A percentile compares a stretch with the other conserved stretches of the same genome.
These are phyloP conservation scores for Peromyscus eremicus DNA, from an alignment of 2,797 vertebrate species.

Conservation along the genomic window DNA sequence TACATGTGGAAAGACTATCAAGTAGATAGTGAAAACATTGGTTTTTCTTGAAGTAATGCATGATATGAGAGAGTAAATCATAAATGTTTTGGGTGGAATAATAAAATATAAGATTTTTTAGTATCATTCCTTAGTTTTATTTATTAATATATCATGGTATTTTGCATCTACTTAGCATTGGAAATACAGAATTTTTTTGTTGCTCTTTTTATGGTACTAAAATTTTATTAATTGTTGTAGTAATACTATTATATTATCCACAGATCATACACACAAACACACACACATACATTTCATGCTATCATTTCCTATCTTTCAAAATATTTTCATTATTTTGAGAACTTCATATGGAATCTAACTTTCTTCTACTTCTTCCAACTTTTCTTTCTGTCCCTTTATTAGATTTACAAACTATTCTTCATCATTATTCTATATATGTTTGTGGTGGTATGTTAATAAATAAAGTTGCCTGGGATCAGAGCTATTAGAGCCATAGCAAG, in stretches of 20 bases:
- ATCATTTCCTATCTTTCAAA: neutral
- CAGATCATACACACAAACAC: neutral
- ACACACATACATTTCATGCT: neutral
- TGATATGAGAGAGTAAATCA: neutral
- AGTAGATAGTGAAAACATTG: neutral
- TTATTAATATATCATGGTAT: neutral
- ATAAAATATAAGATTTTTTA: neutral
- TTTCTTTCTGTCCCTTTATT: neutral
- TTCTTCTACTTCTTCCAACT: neutral
- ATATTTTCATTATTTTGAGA: neutral
- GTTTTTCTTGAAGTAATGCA: neutral
- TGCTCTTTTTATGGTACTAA: neutral
- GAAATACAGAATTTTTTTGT: neutral
- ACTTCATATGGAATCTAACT: neutral
- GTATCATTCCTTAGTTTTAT: neutral
- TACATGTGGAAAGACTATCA: neutral
- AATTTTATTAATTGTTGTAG: neutral
- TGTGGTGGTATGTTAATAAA: too few relatives aligned
- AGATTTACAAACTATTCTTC: neutral
- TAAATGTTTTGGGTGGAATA: neutral
- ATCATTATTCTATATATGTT: neutral
- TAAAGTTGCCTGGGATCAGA: too few relatives aligned
- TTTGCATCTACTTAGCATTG: slow-evolving; percentile 9
- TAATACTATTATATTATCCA: neutral
- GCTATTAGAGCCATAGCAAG: too few relatives aligned